Percentiles rank a stretch among this genome's conserved stretches.
phyloP scores from a whole-genome alignment of 2,888 invertebrate genomes.

The Atethmia centrago region DNA sequence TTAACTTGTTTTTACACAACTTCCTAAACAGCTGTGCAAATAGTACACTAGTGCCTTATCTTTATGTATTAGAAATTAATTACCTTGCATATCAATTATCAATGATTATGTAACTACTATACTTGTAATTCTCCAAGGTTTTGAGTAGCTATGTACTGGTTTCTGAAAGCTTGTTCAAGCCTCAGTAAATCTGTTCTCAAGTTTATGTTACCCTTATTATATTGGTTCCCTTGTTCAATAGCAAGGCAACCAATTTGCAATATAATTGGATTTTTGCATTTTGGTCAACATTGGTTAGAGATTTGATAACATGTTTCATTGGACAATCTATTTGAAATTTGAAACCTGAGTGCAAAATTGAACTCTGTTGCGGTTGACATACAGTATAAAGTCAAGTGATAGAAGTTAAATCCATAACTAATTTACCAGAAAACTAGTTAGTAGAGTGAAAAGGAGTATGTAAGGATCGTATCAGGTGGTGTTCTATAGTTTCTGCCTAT shows the following conservation, averaged over 20 bases:
- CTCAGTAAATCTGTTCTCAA: neutral
- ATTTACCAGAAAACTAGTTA: neutral
- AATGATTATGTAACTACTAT: slow-evolving; percentile 18
- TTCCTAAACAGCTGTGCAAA: slow-evolving; percentile 30
- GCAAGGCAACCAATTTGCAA: neutral
- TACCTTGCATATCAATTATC: neutral
- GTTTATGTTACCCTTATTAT: neutral
- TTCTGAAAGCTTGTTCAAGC: neutral
- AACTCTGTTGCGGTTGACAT: neutral
- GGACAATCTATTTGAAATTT: neutral
- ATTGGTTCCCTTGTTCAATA: neutral
- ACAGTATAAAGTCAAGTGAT: neutral
- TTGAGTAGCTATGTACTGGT: neutral
- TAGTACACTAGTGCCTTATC: neutral
- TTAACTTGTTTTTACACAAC: neutral
- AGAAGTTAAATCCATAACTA: neutral
- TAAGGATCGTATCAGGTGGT: neutral
- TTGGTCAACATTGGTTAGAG: neutral
- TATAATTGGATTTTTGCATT: neutral
- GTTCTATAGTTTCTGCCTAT: neutral
- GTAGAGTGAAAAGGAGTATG: neutral
- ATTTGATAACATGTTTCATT: neutral
- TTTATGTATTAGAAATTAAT: slow-evolving; percentile 31
- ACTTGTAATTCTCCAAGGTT: neutral
- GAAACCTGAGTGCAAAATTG: neutral